A percentile compares a stretch with the other conserved stretches of the same genome.
Evolutionary conservation across 2,797 vertebrate species (phyloP).

Genomic region (Falco naumanni): DNA sequence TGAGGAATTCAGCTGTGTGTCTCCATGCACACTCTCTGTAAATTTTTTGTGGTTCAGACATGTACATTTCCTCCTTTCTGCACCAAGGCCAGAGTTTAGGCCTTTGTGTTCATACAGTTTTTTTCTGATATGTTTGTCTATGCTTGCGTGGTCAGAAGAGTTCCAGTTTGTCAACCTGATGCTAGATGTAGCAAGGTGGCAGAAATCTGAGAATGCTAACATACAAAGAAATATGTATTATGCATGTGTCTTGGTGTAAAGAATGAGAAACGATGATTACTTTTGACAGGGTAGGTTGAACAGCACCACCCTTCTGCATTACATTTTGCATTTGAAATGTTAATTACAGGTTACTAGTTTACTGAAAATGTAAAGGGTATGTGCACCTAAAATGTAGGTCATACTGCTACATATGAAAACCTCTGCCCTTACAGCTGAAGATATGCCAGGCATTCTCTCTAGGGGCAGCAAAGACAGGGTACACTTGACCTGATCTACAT

Average conservation of each 20-base stretch:
- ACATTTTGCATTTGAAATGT: constrained; percentile 36
- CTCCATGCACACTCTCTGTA: no score
- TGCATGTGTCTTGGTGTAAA: not conserved
- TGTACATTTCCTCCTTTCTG: not conserved
- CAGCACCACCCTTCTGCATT: not conserved
- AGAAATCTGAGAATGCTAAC: not conserved
- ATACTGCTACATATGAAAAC: not conserved
- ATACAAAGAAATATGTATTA: constrained; percentile 28
- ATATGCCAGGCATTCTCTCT: not conserved
- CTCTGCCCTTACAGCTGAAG: constrained; percentile 21
- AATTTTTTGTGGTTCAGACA: not conserved
- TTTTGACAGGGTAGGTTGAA: constrained; percentile 40
- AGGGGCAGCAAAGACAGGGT: not conserved
- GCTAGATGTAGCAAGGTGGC: not conserved
- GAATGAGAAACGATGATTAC: not conserved
- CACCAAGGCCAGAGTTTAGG: not conserved
- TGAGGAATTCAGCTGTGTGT: not conserved
- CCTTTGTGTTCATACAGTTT: not conserved
- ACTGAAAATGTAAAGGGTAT: not conserved
- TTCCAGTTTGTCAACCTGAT: not conserved
- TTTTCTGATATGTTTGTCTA: not conserved
- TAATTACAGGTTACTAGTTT: constrained; percentile 32
- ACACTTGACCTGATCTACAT: constrained; percentile 1
- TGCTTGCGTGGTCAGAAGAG: not conserved
- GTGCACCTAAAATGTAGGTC: constrained; percentile 24